Conservation (phyloP, 2,797 vertebrate genomes). For the Triplophysa bombifrons region DNA sequence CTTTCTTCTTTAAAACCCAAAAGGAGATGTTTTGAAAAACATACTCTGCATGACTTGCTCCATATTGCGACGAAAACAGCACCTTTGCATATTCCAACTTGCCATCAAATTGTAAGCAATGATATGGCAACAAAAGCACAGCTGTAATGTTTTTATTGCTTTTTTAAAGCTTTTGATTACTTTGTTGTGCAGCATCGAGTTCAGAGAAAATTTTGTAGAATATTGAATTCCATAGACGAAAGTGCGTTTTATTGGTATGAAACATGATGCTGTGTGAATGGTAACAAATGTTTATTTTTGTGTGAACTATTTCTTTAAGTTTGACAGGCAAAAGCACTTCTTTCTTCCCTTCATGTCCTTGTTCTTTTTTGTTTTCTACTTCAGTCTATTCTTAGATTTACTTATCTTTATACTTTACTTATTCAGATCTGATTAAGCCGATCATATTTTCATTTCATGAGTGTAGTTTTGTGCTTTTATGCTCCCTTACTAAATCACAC, state of each 20-base stretch:
- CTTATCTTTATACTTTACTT: too few species aligned
- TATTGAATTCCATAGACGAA: too few species aligned
- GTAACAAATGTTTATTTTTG: neutral
- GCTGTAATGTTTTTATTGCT: neutral
- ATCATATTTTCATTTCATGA: conserved; percentile 26
- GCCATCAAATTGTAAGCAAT: neutral
- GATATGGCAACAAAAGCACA: neutral
- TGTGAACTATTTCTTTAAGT: neutral
- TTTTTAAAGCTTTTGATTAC: too few species aligned
- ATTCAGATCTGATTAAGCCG: neutral
- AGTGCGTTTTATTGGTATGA: too few species aligned
- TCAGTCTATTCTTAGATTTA: neutral
- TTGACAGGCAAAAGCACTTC: neutral
- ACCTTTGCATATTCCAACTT: neutral
- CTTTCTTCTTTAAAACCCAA: neutral
- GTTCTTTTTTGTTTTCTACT: neutral
- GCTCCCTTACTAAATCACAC: conserved; percentile 13
- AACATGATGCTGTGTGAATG: neutral
- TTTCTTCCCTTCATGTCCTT: neutral
- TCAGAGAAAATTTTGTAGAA: too few species aligned
- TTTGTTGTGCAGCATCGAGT: too few species aligned
- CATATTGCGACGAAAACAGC: neutral
- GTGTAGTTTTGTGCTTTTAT: conserved; percentile 23
- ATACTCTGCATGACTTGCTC: neutral
- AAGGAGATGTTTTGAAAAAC: neutral